Evolutionary conservation across 2,888 invertebrate species (phyloP).

Genomic region (Chironomus tentans): DNA sequence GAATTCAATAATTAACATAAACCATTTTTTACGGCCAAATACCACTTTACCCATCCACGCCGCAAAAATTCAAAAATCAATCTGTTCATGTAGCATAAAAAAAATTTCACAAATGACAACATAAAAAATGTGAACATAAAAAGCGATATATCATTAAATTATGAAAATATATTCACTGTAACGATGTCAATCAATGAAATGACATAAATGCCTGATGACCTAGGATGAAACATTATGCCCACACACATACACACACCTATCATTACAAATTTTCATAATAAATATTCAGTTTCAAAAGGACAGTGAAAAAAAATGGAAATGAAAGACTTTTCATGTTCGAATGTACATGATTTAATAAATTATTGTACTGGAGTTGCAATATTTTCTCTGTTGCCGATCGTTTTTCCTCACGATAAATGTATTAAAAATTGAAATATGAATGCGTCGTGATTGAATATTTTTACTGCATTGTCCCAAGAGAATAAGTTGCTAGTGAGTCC

Average conservation of each 20-base stretch:
- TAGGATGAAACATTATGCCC: neutral
- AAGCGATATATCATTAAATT: too few species aligned
- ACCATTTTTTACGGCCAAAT: too few species aligned
- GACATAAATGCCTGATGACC: neutral
- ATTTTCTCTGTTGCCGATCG: too few species aligned
- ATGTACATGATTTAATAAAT: neutral
- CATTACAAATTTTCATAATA: neutral
- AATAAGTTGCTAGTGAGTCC: too few species aligned
- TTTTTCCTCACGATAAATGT: neutral
- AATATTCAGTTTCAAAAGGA: neutral
- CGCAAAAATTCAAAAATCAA: too few species aligned
- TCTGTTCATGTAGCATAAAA: too few species aligned
- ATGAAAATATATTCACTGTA: neutral
- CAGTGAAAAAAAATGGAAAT: too few species aligned
- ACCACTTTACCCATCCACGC: too few species aligned
- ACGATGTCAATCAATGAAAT: neutral
- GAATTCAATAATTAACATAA: too few species aligned
- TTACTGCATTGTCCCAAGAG: too few species aligned
- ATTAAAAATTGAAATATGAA: neutral
- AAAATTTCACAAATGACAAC: too few species aligned
- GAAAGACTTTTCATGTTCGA: neutral
- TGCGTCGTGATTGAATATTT: conserved; percentile 2
- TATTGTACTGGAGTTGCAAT: neutral
- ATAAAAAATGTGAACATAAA: too few species aligned
- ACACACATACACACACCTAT: neutral